Evolutionary conservation across 2,888 invertebrate genomes (phyloP).

Genomic region (Lepidocyrtoides sp.): DNA sequence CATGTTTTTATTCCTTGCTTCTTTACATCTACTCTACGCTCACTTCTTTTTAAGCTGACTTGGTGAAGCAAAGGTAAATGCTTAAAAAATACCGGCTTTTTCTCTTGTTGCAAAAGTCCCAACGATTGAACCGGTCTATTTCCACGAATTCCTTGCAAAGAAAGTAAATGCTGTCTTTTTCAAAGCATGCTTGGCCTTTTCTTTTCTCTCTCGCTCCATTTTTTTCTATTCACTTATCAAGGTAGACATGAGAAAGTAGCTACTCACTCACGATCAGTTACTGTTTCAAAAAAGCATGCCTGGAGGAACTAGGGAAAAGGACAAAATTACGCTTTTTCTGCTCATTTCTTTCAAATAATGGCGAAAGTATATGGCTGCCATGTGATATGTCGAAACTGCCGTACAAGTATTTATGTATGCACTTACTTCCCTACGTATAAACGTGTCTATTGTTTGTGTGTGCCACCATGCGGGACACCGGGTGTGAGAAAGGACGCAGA

Average conservation of each 20-base stretch:
- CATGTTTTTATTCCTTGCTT: too few relatives aligned
- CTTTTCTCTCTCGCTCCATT: neutral
- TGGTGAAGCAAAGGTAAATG: neutral
- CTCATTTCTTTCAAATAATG: neutral
- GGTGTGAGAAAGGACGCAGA: neutral
- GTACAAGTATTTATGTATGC: neutral
- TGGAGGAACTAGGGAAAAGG: constrained; percentile 6
- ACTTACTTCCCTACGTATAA: neutral
- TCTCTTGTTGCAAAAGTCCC: neutral
- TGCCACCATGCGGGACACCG: neutral
- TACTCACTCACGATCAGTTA: neutral
- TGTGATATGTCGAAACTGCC: neutral
- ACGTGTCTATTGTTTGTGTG: neutral
- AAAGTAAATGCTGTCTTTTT: neutral
- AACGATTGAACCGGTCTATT: neutral
- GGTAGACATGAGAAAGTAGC: constrained; percentile 21
- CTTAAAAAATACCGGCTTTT: neutral
- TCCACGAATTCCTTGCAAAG: neutral
- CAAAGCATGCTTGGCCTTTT: neutral
- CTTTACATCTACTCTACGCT: too few relatives aligned
- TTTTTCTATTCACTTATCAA: neutral
- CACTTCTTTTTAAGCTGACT: neutral
- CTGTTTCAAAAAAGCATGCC: neutral
- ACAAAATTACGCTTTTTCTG: constrained; percentile 31
- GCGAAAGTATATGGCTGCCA: neutral